Evolutionary conservation across 1,140 invertebrate species (phyloP), one percentile per base, ranked within the genome.

Genomic region (Orussus abietinus): DNA sequence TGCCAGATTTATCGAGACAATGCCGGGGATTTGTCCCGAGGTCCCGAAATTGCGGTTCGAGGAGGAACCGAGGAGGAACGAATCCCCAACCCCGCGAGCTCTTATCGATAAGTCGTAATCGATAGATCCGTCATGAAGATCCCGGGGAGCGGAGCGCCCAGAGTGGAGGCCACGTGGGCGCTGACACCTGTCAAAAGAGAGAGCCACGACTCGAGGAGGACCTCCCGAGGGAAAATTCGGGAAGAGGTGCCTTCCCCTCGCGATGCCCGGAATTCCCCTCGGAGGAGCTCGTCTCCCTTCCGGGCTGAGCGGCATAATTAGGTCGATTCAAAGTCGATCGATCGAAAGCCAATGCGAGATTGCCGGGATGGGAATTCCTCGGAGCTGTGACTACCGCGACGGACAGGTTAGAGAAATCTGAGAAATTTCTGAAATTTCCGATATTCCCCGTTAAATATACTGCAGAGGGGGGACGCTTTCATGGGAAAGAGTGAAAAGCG

Each of bases 171-270:
- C 6, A 33, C 51, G 21, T 68, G 58, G 4, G 51, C 68, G 0
- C 59, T 71, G 10, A 71, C n/a, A n/a, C n/a, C n/a, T n/a, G n/a
- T n/a, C n/a, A n/a, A n/a, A n/a, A n/a, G n/a, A n/a, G n/a, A 68
- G 22, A 67, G 57, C 36, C 43, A 69, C 1, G 68, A 69, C 0
- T 71, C 65, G 36, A 69, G 64, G 6, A n/a, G 3, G 45, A 47
- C 10, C 25, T 31, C 20, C 29, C 47, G 9, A 17, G 14, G 5
- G 39, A 36, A 5, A 20, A 4, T 21, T 19, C 4, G 41, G 47
- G 4, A 31, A 34, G 12, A 13, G 25, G 3, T 22, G 14, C 5
- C n/a, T 18, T 10, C 14, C 32, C 32, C 4, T 4, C 5, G 20
- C 4, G 14, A 12, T 4, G 9, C n/a, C n/a, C n/a, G n/a, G n/a